phyloP scores from a whole-genome alignment of 2,888 invertebrate genomes.

The Drosophila subquinaria region DNA sequence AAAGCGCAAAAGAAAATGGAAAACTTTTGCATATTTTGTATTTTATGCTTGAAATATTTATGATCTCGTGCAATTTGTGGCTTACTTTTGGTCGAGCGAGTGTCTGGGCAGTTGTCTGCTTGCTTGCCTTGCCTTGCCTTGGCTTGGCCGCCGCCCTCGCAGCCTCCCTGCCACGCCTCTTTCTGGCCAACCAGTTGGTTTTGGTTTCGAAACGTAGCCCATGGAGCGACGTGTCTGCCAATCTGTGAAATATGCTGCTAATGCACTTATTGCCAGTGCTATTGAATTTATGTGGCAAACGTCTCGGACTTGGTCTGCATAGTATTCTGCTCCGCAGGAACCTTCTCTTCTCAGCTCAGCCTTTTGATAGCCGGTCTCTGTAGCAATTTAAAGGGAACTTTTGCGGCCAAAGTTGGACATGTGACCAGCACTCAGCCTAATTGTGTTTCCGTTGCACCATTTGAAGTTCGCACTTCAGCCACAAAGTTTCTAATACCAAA shows the following conservation, averaged over 20 bases:
- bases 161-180: background rate
- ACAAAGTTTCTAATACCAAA: conserved; percentile 10
- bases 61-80: conserved; percentile 80
- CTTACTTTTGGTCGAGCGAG: conserved; percentile 72
- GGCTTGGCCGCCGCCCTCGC: background rate
- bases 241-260: conserved; percentile 80
- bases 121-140: conserved; percentile 9
- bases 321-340: background rate
- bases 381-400: conserved; percentile 56
- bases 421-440: conserved; percentile 67
- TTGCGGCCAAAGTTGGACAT: conserved; percentile 44
- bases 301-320: conserved; percentile 44
- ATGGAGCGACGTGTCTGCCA: conserved; percentile 76
- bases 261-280: conserved; percentile 78
- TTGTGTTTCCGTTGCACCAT: conserved; percentile 57
- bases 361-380: conserved; percentile 6
- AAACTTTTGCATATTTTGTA: conserved; percentile 80
- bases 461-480: conserved; percentile 30
- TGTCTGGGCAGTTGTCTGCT: conserved; percentile 48
- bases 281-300: conserved; percentile 74
- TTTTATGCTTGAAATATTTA: conserved; percentile 80
- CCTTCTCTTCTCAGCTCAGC: background rate
- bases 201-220: conserved; percentile 50
- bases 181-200: background rate
- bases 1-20: conserved; percentile 60